A percentile compares a stretch with the other conserved stretches of the same genome.
phyloP scores from a whole-genome alignment of 2,797 vertebrate species.

The Morelia viridis region DNA sequence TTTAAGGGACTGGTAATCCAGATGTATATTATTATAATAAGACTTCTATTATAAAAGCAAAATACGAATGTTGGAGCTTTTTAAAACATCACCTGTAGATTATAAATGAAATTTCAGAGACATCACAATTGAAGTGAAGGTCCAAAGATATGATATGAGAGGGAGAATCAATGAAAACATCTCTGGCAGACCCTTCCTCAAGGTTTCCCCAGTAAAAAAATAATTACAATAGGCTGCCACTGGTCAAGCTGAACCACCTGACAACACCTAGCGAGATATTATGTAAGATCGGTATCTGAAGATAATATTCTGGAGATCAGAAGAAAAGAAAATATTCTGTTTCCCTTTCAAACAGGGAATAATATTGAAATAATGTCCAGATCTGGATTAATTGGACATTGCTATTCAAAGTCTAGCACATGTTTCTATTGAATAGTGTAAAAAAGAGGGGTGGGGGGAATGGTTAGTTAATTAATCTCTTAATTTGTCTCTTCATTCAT shows the following conservation, averaged over 20 bases:
- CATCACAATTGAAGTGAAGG: background rate
- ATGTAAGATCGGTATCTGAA: no score
- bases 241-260: background rate
- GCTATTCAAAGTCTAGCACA: no score
- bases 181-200: background rate
- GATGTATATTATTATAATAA: background rate
- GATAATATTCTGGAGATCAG: no score
- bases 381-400: no score
- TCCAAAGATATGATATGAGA: background rate
- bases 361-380: no score
- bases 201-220: background rate
- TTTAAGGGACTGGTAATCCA: background rate
- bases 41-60: background rate
- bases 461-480: no score
- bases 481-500: no score
- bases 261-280: no score
- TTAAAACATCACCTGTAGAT: background rate
- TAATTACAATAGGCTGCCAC: background rate
- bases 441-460: no score
- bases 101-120: conserved; percentile 2
- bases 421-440: no score
- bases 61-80: background rate
- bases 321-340: no score
- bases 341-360: no score
- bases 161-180: background rate